Evolutionary conservation across 2,113 vertebrate species (phyloP), one percentile per base, ranked within the genome.

Genomic region (Tylochromis polylepis): DNA sequence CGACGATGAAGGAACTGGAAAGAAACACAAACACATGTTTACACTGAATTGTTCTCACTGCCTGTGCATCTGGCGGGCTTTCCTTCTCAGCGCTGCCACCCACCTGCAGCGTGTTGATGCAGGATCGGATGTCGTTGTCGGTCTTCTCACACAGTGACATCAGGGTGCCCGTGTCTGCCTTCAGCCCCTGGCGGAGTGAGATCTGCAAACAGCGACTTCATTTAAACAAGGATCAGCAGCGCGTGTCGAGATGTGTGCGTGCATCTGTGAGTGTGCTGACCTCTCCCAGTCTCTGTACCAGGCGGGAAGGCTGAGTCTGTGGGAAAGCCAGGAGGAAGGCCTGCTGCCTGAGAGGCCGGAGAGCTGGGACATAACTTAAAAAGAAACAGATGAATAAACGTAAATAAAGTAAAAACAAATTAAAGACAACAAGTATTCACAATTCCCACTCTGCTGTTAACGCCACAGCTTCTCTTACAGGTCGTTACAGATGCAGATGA

Each of bases 401-500:
- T 5, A 7, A 72, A 72, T 29, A 6, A 38, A 60, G 29, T 41
- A 5, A 34, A 58, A 43, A 75, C 29, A 43, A 12, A 12, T 1
- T 14, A 4, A 5, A 27, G 14, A 62, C 3, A n/a, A 62, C 3
- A 80, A 78, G 24, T n/a, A 5, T 49, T 38, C 5, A 36, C 72
- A 53, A 24, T 51, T 77, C 43, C 24, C 43, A 29, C 70, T 72
- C 29, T 53, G 8, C 8, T 31, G 56, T 31, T 11, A 56, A 57
- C 6, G 5, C 11, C 20, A 29, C 15, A 7, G 16, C n/a, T 4
- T 36, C 56, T 88, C 97, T 97, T 95, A 98, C 98, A 97, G 97
- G 94, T 99, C 98, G 0, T 99, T 99, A 94, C 98, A 99, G 96
- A 99, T 98, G 90, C 98, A 99, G 95, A 99, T 97, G 89, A 99